Percentiles rank a stretch among this genome's conserved stretches.
These are phyloP conservation scores for Cotesia vestalis DNA, from an alignment of 1,140 invertebrate species.

Conservation along the genomic window DNA sequence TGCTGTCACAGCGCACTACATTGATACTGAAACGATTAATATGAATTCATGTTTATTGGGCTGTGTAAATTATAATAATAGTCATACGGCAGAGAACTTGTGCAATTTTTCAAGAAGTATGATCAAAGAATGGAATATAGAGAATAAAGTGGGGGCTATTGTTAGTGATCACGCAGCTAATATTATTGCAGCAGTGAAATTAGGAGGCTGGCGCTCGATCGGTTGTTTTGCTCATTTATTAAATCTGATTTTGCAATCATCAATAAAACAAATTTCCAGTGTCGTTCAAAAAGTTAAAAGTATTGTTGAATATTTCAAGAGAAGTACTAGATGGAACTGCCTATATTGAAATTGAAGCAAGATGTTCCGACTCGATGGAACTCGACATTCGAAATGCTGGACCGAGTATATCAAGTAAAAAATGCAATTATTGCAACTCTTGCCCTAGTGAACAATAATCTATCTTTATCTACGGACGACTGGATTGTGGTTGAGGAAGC, in stretches of 20 bases:
- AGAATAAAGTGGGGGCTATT: not conserved
- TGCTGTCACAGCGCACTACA: too few species aligned
- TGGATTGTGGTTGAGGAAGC: slow-evolving; percentile 5
- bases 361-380: slow-evolving; percentile 39
- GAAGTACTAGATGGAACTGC: slow-evolving; percentile 24
- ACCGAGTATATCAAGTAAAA: not conserved
- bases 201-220: not conserved
- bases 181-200: not conserved
- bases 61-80: not conserved
- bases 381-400: slow-evolving; percentile 35
- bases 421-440: not conserved
- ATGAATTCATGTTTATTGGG: not conserved
- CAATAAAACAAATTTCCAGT: slow-evolving; percentile 8
- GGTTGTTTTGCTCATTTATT: slow-evolving; percentile 8
- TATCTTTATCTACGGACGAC: slow-evolving; percentile 3
- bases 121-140: not conserved
- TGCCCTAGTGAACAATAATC: not conserved
- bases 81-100: not conserved
- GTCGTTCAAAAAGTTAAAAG: slow-evolving; percentile 30
- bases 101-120: slow-evolving; percentile 11
- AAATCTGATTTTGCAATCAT: not conserved
- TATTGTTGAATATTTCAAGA: slow-evolving; percentile 35
- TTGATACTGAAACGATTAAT: too few species aligned
- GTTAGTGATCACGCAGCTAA: not conserved
- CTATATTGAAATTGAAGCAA: slow-evolving; percentile 31